Percentiles rank a stretch among this genome's conserved stretches.
phyloP scores from a whole-genome alignment of 2,888 invertebrate species.

The Ochlodes sylvanus region DNA sequence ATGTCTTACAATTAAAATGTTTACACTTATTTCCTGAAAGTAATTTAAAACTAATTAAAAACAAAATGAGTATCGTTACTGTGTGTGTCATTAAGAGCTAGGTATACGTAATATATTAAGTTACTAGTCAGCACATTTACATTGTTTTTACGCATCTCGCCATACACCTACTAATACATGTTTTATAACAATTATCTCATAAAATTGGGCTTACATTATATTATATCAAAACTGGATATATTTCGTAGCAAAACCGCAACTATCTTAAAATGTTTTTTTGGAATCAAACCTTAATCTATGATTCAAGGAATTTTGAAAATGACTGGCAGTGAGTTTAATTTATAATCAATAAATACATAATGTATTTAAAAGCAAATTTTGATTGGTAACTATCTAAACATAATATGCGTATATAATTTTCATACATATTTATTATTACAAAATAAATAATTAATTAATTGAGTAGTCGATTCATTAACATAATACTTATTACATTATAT shows the following conservation, averaged over 20 bases:
- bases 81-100: conserved; percentile 11
- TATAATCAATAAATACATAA: neutral
- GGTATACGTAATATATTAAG: conserved; percentile 1
- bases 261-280: conserved; percentile 18
- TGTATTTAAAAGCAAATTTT: conserved; percentile 17
- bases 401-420: neutral
- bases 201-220: conserved; percentile 10
- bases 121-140: conserved; percentile 34
- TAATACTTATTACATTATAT: no score
- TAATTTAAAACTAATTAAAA: conserved; percentile 9
- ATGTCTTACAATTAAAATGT: neutral
- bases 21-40: neutral
- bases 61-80: conserved; percentile 16
- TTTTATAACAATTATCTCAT: conserved; percentile 8
- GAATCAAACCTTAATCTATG: conserved; percentile 23
- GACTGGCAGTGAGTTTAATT: conserved; percentile 27
- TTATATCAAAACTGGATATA: conserved; percentile 35
- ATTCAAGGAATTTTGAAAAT: conserved; percentile 24
- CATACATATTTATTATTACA: neutral
- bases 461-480: neutral
- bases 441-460: neutral
- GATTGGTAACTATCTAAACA: conserved; percentile 30
- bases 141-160: conserved; percentile 19
- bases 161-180: conserved; percentile 1
- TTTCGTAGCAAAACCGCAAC: conserved; percentile 35